These are phyloP conservation scores for Trogon melanurus DNA, from an alignment of 2,113 vertebrate genomes.

Conservation along the genomic window DNA sequence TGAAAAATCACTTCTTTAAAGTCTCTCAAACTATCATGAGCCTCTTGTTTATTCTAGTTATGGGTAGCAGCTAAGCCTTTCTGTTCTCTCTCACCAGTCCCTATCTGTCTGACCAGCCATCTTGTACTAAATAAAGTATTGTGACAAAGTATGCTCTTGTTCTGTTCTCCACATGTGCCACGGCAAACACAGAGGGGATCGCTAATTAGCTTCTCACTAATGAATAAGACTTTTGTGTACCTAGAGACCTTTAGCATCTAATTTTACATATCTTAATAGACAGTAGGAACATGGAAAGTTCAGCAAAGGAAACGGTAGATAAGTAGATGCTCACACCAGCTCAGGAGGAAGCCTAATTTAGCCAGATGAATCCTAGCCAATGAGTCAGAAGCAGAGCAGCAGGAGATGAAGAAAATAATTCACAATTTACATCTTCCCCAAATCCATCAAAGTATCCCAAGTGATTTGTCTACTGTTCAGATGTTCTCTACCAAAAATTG, in stretches of 20 bases:
- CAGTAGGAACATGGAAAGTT: background rate
- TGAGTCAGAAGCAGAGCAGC: constrained; percentile 3
- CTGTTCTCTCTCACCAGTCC: background rate
- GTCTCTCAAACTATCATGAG: background rate
- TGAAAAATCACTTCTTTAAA: background rate
- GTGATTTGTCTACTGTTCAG: background rate
- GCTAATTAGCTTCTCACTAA: background rate
- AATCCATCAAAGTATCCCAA: background rate
- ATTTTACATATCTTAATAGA: background rate
- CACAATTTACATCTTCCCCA: background rate
- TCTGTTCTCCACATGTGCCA: background rate
- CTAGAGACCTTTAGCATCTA: background rate
- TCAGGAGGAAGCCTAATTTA: background rate
- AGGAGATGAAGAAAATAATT: background rate
- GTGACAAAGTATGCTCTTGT: background rate
- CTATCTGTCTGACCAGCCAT: background rate
- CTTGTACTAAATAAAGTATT: background rate
- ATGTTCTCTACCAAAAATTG: constrained; percentile 4
- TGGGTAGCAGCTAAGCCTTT: background rate
- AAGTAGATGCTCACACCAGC: background rate
- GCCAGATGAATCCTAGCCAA: background rate
- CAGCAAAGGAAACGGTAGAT: background rate
- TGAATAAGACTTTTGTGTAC: background rate
- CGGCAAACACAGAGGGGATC: background rate
- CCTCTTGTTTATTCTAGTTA: background rate